A percentile compares a stretch with the other conserved stretches of the same genome.
Conservation (phyloP, 2,113 vertebrate species). For the Alligator sinensis region DNA sequence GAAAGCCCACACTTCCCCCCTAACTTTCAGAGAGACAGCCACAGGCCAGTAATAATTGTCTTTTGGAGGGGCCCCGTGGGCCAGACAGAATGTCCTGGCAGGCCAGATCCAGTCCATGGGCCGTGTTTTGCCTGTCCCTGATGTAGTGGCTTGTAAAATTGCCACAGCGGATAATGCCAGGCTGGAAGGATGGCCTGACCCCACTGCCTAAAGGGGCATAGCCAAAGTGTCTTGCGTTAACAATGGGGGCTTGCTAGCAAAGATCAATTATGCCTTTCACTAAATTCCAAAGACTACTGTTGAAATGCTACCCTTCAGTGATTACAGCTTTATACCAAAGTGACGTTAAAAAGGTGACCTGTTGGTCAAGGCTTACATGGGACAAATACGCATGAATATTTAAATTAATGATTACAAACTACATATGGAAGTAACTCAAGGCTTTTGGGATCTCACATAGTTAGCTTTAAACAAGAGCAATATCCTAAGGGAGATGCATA, state of each 20-base stretch:
- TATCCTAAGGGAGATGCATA: rapidly evolving
- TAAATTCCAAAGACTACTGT: background rate
- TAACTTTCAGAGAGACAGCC: no score
- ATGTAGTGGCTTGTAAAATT: no score
- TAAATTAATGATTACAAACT: background rate
- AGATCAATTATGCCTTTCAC: rapidly evolving
- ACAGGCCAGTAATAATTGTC: no score
- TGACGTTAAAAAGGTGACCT: background rate
- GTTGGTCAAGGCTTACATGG: background rate
- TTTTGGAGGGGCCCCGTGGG: no score
- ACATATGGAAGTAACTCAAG: background rate
- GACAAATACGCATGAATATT: background rate
- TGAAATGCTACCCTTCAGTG: background rate
- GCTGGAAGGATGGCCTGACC: no score
- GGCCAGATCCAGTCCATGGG: no score
- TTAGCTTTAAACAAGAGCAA: background rate
- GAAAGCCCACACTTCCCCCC: no score
- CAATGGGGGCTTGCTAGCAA: background rate
- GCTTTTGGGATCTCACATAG: background rate
- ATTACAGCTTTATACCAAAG: background rate
- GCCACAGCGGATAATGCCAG: no score
- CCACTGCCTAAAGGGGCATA: no score
- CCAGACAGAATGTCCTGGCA: no score
- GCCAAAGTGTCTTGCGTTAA: background rate
- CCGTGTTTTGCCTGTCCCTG: no score